Base-by-base conservation (phyloP, 2,797 vertebrate genomes). In the Paratrypauchen microcephalus region DNA sequence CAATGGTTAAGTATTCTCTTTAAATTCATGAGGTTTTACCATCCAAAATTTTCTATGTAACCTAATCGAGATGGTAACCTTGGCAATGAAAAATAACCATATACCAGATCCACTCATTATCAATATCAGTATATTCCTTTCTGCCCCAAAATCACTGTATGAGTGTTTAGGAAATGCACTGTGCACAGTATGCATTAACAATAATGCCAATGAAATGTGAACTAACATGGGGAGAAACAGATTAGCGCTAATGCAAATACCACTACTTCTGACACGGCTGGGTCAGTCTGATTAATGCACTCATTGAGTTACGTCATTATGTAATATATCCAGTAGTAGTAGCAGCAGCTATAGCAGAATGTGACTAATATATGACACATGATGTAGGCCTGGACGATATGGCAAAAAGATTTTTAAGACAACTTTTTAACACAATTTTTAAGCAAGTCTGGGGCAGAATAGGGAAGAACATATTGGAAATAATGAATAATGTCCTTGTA, bases 221-320 rank as follows among this genome's bases (percentile, higher is more conserved):
- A 41, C 4, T 61, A 41, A 21, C 59, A 41, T 61, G 59, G 11
- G 11, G 8, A 61, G 32, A 61, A 61, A 41, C 59, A 21, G 59
- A 61, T 39, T 61, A 39, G 18, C n/a, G 1, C n/a, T 36, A 61
- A 36, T 63, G 11, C 41, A 63, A 26, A 47, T 18, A 18, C 21
- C 41, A 9, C 16, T 63, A 63, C 39, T 24, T 24, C 13, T 24
- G 61, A 47, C 61, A 63, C 61, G 4, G 36, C 36, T 41, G 32
- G n/a, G 59, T 62, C 32, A 36, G 39, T 36, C 7, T 62, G 59
- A 62, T 62, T 39, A 62, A 62, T 62, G 32, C 36, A 6, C 12
- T 23, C 12, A 23, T 1, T 21, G 32, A 61, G 57, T 16, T 59
- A 23, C 23, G 26, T 32, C 16, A n/a, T 30, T 59, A 32, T 32